Evolutionary conservation across 2,888 invertebrate species (phyloP).

Genomic region (Apocheima hispidaria): DNA sequence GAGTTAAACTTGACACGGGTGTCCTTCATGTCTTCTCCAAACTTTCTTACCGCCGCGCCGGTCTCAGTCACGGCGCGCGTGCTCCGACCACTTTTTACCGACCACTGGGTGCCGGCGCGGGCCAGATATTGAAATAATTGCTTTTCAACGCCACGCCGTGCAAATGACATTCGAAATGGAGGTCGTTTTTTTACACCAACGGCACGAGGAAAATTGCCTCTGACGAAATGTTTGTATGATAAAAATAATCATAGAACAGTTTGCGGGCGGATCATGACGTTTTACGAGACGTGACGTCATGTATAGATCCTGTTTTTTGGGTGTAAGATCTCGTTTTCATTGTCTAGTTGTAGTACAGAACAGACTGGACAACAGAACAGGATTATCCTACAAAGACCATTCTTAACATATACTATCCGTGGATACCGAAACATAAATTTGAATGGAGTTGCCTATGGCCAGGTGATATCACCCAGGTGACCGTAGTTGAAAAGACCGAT

Average conservation of each 20-base stretch:
- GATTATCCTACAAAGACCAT: background rate
- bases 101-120: constrained; percentile 71
- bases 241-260: constrained; percentile 49
- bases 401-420: too few relatives aligned
- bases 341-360: too few relatives aligned
- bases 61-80: constrained; percentile 76
- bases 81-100: constrained; percentile 76
- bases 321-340: constrained; percentile 3
- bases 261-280: constrained; percentile 33
- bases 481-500: too few relatives aligned
- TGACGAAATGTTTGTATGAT: constrained; percentile 76
- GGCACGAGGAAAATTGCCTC: constrained; percentile 77
- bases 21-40: constrained; percentile 73
- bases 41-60: constrained; percentile 69
- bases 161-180: constrained; percentile 86
- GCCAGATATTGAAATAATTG: constrained; percentile 85
- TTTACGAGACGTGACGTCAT: constrained; percentile 26
- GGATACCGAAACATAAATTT: too few relatives aligned
- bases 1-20: constrained; percentile 38
- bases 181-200: constrained; percentile 78
- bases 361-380: background rate
- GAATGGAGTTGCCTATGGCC: too few relatives aligned
- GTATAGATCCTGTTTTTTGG: constrained; percentile 22
- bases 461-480: too few relatives aligned
- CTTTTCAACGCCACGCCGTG: constrained; percentile 85